Evolutionary conservation across 2,888 invertebrate genomes (phyloP).

Genomic region (Schizaphis graminum): DNA sequence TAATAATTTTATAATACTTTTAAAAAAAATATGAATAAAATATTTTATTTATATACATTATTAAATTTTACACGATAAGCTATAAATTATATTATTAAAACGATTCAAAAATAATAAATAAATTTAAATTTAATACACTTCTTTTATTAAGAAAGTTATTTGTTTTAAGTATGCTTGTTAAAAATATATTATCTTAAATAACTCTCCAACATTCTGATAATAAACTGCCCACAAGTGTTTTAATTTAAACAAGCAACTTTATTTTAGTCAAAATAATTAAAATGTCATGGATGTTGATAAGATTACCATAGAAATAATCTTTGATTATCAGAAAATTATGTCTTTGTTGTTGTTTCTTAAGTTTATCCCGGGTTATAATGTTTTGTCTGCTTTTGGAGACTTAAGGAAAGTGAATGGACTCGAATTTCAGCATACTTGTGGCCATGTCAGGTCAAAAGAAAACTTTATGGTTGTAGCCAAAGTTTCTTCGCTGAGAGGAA

Average conservation of each 20-base stretch:
- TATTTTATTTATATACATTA: not conserved
- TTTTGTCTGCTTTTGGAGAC: not conserved
- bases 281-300: not conserved
- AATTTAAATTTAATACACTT: not conserved
- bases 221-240: not conserved
- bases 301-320: not conserved
- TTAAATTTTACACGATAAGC: not conserved
- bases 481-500: not conserved
- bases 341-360: slow-evolving; percentile 18
- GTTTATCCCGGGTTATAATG: not conserved
- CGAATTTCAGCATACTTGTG: slow-evolving; percentile 1
- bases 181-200: not conserved
- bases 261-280: not conserved
- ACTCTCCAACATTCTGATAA: not conserved
- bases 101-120: not conserved
- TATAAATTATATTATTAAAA: not conserved
- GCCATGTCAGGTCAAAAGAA: slow-evolving; percentile 29
- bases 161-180: not conserved
- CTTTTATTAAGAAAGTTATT: not conserved
- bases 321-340: not conserved
- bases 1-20: not conserved
- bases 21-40: not conserved
- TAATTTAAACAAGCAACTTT: not conserved
- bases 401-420: slow-evolving; percentile 20
- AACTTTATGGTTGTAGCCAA: slow-evolving; percentile 27